These are phyloP conservation scores for Felis chaus DNA, from an alignment of 2,113 vertebrate species.

Conservation along the genomic window DNA sequence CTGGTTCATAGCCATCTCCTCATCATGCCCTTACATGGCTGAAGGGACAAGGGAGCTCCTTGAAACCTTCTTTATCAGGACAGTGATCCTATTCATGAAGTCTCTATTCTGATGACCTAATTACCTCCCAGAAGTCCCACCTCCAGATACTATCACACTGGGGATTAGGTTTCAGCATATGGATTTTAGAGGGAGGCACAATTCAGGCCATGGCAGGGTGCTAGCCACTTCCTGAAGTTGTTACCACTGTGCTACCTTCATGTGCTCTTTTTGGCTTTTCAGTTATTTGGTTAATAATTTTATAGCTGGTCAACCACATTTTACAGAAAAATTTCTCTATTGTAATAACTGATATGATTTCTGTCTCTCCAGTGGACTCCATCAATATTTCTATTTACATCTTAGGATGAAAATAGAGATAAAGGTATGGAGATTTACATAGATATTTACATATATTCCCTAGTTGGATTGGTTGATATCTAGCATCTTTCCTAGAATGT, in stretches of 20 bases:
- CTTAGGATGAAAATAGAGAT: background rate
- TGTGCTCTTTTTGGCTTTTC: background rate
- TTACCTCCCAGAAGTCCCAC: background rate
- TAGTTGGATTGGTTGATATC: background rate
- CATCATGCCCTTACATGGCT: background rate
- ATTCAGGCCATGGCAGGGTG: background rate
- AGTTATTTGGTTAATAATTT: background rate
- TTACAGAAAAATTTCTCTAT: background rate
- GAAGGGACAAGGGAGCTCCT: background rate
- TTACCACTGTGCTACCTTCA: background rate
- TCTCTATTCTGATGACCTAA: background rate
- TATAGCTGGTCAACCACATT: background rate
- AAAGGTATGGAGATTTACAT: background rate
- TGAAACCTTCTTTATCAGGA: background rate
- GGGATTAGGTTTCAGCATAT: background rate
- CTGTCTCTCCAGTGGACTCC: background rate
- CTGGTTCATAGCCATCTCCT: background rate
- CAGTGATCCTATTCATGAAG: background rate
- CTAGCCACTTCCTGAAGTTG: background rate
- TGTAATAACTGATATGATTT: background rate
- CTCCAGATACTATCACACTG: background rate
- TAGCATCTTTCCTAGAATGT: background rate
- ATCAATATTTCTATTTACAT: background rate
- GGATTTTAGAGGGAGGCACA: background rate
- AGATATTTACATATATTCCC: background rate